phyloP scores from a whole-genome alignment of 30 jellyfish, hydroid and myxozoan species.

The Cassiopea xamachana region DNA sequence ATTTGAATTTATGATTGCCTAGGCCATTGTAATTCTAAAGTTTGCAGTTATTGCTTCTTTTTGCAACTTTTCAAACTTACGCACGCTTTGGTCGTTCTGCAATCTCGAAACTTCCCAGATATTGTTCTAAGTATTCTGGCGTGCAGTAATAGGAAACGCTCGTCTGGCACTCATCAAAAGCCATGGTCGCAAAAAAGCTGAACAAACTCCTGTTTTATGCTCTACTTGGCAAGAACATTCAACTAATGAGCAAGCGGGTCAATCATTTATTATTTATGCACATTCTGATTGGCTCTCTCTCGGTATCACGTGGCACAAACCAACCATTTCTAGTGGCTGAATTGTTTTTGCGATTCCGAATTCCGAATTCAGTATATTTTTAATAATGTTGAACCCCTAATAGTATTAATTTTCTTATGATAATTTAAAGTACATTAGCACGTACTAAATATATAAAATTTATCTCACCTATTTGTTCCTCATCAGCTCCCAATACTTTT shows the following conservation, averaged over 20 bases:
- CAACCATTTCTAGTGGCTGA: neutral
- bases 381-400: no score
- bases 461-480: slow-evolving; percentile 42
- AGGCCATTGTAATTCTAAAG: neutral
- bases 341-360: neutral
- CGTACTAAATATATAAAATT: neutral
- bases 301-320: slow-evolving; percentile 2
- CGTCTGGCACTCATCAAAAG: slow-evolving; percentile 52
- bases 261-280: slow-evolving; percentile 49
- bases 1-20: neutral
- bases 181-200: slow-evolving; percentile 30
- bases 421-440: neutral
- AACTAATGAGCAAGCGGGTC: slow-evolving; percentile 79
- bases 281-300: neutral
- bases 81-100: slow-evolving; percentile 93
- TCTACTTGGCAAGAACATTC: slow-evolving; percentile 8
- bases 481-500: slow-evolving; percentile 38
- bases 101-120: slow-evolving; percentile 86
- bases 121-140: slow-evolving; percentile 81
- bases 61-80: slow-evolving; percentile 26
- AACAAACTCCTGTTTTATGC: neutral
- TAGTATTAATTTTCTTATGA: no score
- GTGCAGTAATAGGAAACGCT: slow-evolving; percentile 86
- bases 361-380: no score
- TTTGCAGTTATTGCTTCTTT: neutral